Evolutionary conservation across 2,113 vertebrate genomes (phyloP), one percentile per base, ranked within the genome.

Genomic region (Strigops habroptila): DNA sequence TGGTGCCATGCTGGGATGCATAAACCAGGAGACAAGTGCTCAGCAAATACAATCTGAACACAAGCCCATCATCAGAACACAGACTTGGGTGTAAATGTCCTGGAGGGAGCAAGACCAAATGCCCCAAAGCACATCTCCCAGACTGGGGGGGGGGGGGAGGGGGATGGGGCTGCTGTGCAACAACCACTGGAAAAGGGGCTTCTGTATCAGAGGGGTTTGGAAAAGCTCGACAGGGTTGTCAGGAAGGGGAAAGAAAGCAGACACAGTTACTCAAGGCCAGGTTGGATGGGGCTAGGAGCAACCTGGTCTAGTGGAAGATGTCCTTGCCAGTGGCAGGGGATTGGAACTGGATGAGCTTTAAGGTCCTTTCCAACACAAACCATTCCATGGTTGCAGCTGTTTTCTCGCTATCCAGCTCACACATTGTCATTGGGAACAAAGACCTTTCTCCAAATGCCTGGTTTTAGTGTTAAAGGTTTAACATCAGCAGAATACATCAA

Each of bases 21-120:
- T 52, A 14, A 62, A 7, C 5, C 1, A 11, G 37, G 24, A 31
- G 3, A 8, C 0, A 1, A 51, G 4, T 0, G 5, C 49, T 53
- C 1, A 3, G 60, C 5, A 23, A 75, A 23, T 19, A 5, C 9
- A 55, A 3, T 6, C 37, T 6, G 0, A 39, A 39, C 39, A 39
- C 39, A 39, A 35, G 55, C 13, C 48, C 63, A 53, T 2, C 33
- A 23, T 53, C 48, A 25, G 67, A 77, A 70, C 2, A 0, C 65
- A 28, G 33, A 27, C 4, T 39, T 0, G 3, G 3, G 35, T 4
- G 7, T 19, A 16, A 18, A 13, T 37, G 13, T 7, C 51, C 68
- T 9, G 68, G 24, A 39, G 21, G 37, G 13, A 70, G 8, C 23
- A 62, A 46, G 39, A 23, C 8, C 49, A 63, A 0, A 3, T 18